Conservation (phyloP, 2,888 invertebrate genomes). For the Drosophila greeni region DNA sequence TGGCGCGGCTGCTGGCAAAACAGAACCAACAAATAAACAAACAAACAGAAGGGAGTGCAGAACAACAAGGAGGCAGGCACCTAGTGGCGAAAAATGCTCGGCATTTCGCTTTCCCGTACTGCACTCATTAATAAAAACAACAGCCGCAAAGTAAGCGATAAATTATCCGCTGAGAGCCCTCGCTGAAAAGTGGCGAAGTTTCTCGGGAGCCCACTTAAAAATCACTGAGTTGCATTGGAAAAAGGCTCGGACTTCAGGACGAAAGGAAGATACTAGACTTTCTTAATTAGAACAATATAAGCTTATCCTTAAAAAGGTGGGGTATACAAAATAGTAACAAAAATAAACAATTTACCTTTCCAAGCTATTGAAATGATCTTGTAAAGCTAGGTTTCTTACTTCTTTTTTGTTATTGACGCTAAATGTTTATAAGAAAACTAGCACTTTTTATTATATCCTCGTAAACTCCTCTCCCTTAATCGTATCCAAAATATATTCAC, state of each 20-base stretch:
- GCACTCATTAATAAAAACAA: constrained; percentile 68
- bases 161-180: constrained; percentile 53
- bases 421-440: background rate
- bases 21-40: constrained; percentile 24
- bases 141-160: constrained; percentile 68
- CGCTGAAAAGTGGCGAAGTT: constrained; percentile 40
- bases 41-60: constrained; percentile 8
- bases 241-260: background rate
- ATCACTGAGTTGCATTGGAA: constrained; percentile 7
- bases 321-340: too few relatives aligned
- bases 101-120: constrained; percentile 37
- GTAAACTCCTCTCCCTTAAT: background rate
- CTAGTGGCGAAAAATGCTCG: constrained; percentile 29
- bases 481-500: background rate
- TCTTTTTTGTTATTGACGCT: background rate
- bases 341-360: too few relatives aligned
- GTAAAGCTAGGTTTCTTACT: background rate
- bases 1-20: constrained; percentile 51
- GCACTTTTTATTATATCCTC: background rate
- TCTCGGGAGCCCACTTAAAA: constrained; percentile 37
- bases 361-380: too few relatives aligned
- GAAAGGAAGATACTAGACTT: too few relatives aligned
- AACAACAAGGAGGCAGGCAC: constrained; percentile 17
- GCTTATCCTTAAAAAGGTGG: background rate
- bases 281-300: background rate